Conservation (phyloP, 2,888 invertebrate species). For the Vanessa cardui region DNA sequence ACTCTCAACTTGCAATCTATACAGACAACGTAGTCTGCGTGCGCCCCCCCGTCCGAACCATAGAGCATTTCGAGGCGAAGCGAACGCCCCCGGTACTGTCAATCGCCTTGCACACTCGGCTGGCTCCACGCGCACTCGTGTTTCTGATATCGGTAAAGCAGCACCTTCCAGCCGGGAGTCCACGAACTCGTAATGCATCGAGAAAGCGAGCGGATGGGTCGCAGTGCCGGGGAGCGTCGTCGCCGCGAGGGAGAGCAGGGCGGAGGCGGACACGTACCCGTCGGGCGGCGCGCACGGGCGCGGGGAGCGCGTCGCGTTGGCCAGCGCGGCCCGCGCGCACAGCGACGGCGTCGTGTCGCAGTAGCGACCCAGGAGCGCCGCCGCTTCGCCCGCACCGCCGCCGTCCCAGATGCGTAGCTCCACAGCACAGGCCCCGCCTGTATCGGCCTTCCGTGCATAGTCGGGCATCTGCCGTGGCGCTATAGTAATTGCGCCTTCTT, state of each 20-base stretch:
- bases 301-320: constrained; percentile 88
- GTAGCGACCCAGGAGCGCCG: constrained; percentile 84
- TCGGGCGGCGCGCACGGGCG: constrained; percentile 91
- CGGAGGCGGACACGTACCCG: constrained; percentile 86
- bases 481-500: constrained; percentile 48
- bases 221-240: constrained; percentile 88
- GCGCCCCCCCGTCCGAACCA: constrained; percentile 93
- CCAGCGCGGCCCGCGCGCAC: constrained; percentile 91
- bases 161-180: constrained; percentile 90
- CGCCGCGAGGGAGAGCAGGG: constrained; percentile 65
- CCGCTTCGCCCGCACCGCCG: constrained; percentile 80
- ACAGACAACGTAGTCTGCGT: constrained; percentile 88
- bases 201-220: constrained; percentile 88
- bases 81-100: constrained; percentile 82
- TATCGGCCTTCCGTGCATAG: constrained; percentile 36
- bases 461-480: constrained; percentile 40
- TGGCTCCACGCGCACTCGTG: constrained; percentile 61
- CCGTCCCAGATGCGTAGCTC: constrained; percentile 90
- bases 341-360: constrained; percentile 90
- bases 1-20: constrained; percentile 87
- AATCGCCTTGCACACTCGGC: constrained; percentile 64
- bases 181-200: constrained; percentile 91
- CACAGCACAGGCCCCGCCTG: constrained; percentile 82
- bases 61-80: constrained; percentile 90
- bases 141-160: constrained; percentile 72